Conservation (phyloP, 2,888 invertebrate genomes). For the Lomographa bimaculata region DNA sequence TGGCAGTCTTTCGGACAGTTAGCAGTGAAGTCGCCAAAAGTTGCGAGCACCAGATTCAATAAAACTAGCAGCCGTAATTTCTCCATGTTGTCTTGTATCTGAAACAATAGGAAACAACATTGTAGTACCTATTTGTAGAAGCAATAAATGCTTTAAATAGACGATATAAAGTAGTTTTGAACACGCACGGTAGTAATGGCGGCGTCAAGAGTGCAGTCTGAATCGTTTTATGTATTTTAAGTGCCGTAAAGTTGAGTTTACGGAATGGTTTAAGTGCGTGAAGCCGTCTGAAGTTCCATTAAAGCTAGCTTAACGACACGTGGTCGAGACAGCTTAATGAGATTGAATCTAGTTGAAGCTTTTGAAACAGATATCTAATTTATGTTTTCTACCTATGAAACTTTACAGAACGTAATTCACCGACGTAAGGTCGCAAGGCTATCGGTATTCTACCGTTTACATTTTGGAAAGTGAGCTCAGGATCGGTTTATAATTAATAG, state of each 20-base stretch:
- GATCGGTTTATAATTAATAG: no score
- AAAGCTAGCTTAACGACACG: slow-evolving; percentile 31
- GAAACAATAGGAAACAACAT: slow-evolving; percentile 55
- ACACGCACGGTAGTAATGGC: slow-evolving; percentile 47
- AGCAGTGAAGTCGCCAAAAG: slow-evolving; percentile 78
- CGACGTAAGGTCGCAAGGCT: no score
- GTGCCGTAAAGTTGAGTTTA: slow-evolving; percentile 51
- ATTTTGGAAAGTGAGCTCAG: no score
- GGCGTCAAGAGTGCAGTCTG: slow-evolving; percentile 49
- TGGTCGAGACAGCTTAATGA: slow-evolving; percentile 30
- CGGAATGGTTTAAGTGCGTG: slow-evolving; percentile 36
- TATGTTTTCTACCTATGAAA: slow-evolving; percentile 2
- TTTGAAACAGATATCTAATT: slow-evolving; percentile 3
- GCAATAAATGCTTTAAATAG: slow-evolving; percentile 40
- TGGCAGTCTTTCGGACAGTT: slow-evolving; percentile 88
- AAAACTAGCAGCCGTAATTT: slow-evolving; percentile 50
- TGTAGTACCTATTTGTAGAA: slow-evolving; percentile 31
- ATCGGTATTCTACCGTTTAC: no score
- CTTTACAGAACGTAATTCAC: no score
- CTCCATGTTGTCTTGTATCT: slow-evolving; percentile 64
- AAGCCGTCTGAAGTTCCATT: slow-evolving; percentile 37
- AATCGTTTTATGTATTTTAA: slow-evolving; percentile 52
- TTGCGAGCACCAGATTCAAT: slow-evolving; percentile 49
- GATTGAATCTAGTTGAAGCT: slow-evolving; percentile 12
- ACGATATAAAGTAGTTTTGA: slow-evolving; percentile 39